These are phyloP conservation scores for Sardinella longiceps DNA, from an alignment of 2,797 vertebrate genomes.

Conservation along the genomic window DNA sequence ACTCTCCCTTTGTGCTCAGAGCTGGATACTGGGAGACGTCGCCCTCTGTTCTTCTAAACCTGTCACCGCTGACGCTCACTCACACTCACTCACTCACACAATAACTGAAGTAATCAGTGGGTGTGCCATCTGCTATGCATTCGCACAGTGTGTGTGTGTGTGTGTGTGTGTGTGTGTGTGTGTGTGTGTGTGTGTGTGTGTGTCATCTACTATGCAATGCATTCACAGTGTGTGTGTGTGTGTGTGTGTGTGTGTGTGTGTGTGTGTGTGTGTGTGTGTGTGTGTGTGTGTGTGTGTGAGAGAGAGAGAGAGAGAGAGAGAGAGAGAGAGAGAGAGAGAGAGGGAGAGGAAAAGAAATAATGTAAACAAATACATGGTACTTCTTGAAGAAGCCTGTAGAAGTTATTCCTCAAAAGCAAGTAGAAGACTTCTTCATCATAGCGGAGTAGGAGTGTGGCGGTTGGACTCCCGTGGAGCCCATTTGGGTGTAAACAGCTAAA, in stretches of 20 bases:
- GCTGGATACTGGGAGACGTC: slow-evolving; percentile 22
- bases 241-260: not conserved
- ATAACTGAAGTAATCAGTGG: slow-evolving; percentile 9
- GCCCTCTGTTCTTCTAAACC: slow-evolving; percentile 31
- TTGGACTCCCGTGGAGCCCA: not conserved
- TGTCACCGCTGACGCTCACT: not conserved
- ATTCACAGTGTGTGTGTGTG: slow-evolving; percentile 27
- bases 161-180: not conserved
- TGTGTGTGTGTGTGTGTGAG: not conserved
- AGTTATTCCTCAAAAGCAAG: no score
- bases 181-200: slow-evolving; percentile 18
- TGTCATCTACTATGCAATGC: no score
- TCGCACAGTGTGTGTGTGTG: not conserved
- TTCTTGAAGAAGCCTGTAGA: no score
- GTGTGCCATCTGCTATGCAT: not conserved
- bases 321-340: no score
- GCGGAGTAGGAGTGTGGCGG: not conserved
- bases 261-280: not conserved
- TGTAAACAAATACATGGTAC: no score
- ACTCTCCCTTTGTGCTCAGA: slow-evolving; percentile 24
- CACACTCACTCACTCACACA: not conserved
- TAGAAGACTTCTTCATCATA: not conserved
- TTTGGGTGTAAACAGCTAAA: not conserved
- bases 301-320: no score
- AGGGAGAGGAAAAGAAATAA: no score